A percentile compares a stretch with the other conserved stretches of the same genome.
Evolutionary conservation across 2,797 vertebrate species (phyloP).

Genomic region (Poecilia gillii): DNA sequence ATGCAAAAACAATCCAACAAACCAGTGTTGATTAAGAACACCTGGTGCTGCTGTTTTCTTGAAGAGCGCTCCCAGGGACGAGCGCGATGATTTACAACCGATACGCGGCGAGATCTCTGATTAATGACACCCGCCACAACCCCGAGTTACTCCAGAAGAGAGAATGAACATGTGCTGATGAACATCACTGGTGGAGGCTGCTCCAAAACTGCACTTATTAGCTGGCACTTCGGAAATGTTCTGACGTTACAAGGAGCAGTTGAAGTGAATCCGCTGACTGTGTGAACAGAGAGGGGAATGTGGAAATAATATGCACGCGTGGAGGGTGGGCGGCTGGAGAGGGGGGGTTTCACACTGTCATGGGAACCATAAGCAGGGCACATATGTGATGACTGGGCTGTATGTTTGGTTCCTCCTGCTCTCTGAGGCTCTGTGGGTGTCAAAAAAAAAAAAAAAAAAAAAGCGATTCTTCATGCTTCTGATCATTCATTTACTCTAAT

Average conservation of each 20-base stretch:
- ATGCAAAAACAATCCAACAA: conserved; percentile 65
- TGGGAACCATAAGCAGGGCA: conserved; percentile 61
- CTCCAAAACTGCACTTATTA: conserved; percentile 55
- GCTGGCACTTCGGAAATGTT: conserved; percentile 61
- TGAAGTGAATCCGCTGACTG: conserved; percentile 32
- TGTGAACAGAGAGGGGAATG: conserved; percentile 38
- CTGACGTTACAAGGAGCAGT: conserved; percentile 38
- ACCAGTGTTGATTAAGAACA: conserved; percentile 71
- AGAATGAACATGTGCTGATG: conserved; percentile 38
- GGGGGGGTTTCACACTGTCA: conserved; percentile 42
- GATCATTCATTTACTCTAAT: conserved; percentile 93
- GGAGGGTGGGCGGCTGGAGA: conserved; percentile 4
- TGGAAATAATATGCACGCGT: conserved; percentile 58
- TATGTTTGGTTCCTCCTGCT: conserved; percentile 50
- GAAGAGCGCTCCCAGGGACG: conserved; percentile 48
- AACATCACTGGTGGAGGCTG: conserved; percentile 61
- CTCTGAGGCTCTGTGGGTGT: conserved; percentile 75
- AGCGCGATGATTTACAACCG: conserved; percentile 53
- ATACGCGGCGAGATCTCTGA: conserved; percentile 57
- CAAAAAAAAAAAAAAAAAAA: not conserved
- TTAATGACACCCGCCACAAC: conserved; percentile 56
- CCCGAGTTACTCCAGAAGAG: conserved; percentile 52
- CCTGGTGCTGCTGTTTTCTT: conserved; percentile 60
- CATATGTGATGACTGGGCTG: conserved; percentile 48
- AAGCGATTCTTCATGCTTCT: conserved; percentile 85